Evolutionary conservation across 64 coral and sea anemone genomes (phyloP).

Genomic region (Orbicella faveolata): DNA sequence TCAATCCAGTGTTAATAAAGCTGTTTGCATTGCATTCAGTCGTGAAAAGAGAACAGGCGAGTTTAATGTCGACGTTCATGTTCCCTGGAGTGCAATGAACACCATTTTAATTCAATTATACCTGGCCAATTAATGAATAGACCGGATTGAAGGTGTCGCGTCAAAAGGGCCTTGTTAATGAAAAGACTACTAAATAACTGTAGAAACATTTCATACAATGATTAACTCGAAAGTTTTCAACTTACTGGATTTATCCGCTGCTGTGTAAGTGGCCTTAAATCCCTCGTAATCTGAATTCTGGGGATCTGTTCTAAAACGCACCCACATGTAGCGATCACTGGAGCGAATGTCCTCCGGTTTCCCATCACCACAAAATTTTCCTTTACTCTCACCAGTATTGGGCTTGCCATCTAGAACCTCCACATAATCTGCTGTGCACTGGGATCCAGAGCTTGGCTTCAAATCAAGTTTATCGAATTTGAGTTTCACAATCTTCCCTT

Average conservation of each 20-base stretch:
- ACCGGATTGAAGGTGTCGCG: no score
- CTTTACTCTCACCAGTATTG: not conserved
- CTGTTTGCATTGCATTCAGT: no score
- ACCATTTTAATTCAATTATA: no score
- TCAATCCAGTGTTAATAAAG: no score
- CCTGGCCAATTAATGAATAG: no score
- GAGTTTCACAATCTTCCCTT: slow-evolving; percentile 36
- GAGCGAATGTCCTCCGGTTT: not conserved
- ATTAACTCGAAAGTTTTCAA: no score
- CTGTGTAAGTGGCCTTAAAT: not conserved
- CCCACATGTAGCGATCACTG: not conserved
- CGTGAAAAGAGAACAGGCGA: no score
- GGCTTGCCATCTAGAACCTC: not conserved
- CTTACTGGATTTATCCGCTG: slow-evolving; percentile 10
- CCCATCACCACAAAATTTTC: not conserved
- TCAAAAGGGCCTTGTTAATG: no score
- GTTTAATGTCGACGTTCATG: no score
- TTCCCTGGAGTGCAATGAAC: no score
- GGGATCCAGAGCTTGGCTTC: not conserved
- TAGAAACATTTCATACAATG: no score
- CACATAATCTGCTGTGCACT: not conserved
- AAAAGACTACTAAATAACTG: no score
- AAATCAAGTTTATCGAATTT: slow-evolving; percentile 14
- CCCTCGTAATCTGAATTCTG: not conserved
- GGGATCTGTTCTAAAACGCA: not conserved